A percentile compares a stretch with the other conserved stretches of the same genome.
Conservation (phyloP, 2,113 vertebrate genomes). For the Otolemur garnettii region DNA sequence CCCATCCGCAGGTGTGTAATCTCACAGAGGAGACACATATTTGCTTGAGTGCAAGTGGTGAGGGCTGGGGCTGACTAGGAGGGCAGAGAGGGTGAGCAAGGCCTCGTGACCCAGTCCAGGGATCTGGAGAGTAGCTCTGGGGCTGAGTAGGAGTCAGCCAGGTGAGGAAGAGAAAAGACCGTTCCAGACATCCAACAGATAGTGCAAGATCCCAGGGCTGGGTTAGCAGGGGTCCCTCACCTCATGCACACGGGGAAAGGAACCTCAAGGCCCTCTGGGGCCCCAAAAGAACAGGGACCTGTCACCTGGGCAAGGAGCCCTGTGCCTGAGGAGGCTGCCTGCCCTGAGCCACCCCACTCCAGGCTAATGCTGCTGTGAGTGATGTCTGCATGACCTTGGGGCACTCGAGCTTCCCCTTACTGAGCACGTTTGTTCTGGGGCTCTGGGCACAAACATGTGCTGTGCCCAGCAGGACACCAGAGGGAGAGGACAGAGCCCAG, state of each 20-base stretch:
- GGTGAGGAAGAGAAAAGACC: not conserved
- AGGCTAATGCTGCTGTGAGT: too few relatives aligned
- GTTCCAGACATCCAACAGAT: not conserved
- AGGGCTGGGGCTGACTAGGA: too few relatives aligned
- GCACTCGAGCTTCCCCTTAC: not conserved
- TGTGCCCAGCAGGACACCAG: not conserved
- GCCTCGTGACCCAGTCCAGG: not conserved
- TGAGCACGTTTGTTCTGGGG: too few relatives aligned
- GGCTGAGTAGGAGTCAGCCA: not conserved
- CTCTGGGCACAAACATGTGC: not conserved
- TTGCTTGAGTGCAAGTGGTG: not conserved
- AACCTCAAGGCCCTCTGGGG: too few relatives aligned
- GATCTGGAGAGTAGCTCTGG: too few relatives aligned
- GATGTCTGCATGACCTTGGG: not conserved
- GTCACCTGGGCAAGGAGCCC: rapidly evolving
- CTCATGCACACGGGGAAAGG: not conserved
- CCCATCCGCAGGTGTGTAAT: not conserved
- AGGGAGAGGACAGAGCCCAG: not conserved
- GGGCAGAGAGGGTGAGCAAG: not conserved
- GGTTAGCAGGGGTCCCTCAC: not conserved
- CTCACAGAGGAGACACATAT: not conserved
- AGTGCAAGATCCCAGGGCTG: not conserved
- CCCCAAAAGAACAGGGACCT: not conserved
- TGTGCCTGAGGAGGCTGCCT: rapidly evolving
- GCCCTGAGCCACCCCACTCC: not conserved